These are phyloP conservation scores for Gymnobelideus leadbeateri DNA, from an alignment of 2,113 vertebrate genomes.

Conservation along the genomic window DNA sequence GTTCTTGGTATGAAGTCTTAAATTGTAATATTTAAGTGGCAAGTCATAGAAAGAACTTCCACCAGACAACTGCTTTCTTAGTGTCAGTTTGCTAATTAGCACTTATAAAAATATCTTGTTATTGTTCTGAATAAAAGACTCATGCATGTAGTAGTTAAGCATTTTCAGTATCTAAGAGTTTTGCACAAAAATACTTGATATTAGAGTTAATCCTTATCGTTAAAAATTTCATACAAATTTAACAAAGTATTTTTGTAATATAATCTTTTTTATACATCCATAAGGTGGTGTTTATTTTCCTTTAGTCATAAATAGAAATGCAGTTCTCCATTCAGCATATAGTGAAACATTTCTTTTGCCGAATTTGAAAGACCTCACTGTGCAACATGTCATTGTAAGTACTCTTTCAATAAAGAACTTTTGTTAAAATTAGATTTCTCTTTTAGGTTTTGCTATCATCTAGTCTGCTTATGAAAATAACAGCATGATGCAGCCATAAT, in stretches of 20 bases:
- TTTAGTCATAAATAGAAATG: slow-evolving; percentile 91
- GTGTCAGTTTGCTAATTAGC: not conserved
- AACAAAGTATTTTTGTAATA: not conserved
- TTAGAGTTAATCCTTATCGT: not conserved
- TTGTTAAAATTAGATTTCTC: not conserved
- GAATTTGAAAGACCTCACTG: slow-evolving; percentile 93
- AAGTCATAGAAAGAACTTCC: slow-evolving; percentile 21
- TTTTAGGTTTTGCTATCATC: not conserved
- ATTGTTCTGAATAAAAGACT: not conserved
- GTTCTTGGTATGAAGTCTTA: not conserved
- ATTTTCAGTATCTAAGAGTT: not conserved
- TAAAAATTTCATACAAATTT: not conserved
- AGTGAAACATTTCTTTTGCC: slow-evolving; percentile 93
- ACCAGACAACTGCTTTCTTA: not conserved
- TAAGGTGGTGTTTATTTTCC: slow-evolving; percentile 64
- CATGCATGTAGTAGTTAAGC: not conserved
- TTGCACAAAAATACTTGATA: slow-evolving; percentile 2
- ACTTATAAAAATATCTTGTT: slow-evolving; percentile 21
- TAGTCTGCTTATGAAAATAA: not conserved
- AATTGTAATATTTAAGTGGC: slow-evolving; percentile 5
- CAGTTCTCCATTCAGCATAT: slow-evolving; percentile 89
- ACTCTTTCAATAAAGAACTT: not conserved
- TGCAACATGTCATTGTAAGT: slow-evolving; percentile 92
- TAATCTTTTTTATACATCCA: not conserved
- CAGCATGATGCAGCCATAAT: not conserved